Percentiles rank a stretch among this genome's conserved stretches.
phyloP scores from a whole-genome alignment of 2,113 vertebrate genomes.

The Spizaetus ornatus region DNA sequence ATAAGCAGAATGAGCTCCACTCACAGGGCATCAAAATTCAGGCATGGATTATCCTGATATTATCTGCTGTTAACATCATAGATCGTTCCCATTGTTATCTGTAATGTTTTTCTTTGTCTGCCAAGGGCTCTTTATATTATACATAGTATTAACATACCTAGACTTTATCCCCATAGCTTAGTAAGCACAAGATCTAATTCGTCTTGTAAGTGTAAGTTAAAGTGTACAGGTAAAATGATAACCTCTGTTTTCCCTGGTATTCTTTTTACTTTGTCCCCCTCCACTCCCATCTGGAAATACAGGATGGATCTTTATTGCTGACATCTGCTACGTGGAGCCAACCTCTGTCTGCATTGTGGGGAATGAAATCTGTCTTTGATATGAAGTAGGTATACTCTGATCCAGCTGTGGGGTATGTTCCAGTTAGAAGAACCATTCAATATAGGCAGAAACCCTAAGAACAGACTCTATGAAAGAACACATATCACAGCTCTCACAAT shows the following conservation, averaged over 20 bases:
- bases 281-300: neutral
- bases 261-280: neutral
- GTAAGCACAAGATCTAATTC: neutral
- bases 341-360: conserved; percentile 95
- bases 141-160: neutral
- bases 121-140: neutral
- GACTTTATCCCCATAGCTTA: neutral
- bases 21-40: neutral
- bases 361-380: conserved; percentile 99
- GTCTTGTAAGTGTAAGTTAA: neutral
- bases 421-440: neutral
- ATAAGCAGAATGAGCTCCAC: neutral
- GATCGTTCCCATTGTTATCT: neutral
- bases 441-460: neutral
- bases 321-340: conserved; percentile 97
- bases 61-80: neutral
- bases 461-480: neutral
- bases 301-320: conserved; percentile 95
- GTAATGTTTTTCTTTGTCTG: neutral
- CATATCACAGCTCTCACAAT: neutral
- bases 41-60: neutral
- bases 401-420: neutral
- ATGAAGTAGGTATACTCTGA: conserved; percentile 88
- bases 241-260: neutral
- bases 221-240: neutral